phyloP scores from a whole-genome alignment of 2,113 vertebrate genomes.

The Antechinus stuartii region DNA sequence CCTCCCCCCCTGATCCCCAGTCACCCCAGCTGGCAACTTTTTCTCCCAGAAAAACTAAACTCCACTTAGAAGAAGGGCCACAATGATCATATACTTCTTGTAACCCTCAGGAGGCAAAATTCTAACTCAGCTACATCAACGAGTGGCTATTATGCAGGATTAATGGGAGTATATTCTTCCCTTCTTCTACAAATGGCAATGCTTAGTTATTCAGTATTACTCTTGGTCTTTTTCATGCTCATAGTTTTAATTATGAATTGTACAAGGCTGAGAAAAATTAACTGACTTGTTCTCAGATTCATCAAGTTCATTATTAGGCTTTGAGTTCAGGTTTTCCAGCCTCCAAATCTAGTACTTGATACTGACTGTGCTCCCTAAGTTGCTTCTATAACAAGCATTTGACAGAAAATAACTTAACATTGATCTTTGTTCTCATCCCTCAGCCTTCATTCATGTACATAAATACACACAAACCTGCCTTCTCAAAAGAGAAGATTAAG shows the following conservation, averaged over 20 bases:
- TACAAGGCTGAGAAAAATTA: not conserved
- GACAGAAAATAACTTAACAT: too few relatives aligned
- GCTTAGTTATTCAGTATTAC: not conserved
- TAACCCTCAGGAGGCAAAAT: not conserved
- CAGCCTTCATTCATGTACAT: too few relatives aligned
- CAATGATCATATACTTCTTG: slow-evolving; percentile 13
- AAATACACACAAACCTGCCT: too few relatives aligned
- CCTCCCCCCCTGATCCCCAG: not conserved
- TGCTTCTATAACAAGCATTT: too few relatives aligned
- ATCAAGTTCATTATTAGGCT: not conserved
- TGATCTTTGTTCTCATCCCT: too few relatives aligned
- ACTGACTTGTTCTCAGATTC: not conserved
- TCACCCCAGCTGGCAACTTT: not conserved
- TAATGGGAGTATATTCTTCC: not conserved
- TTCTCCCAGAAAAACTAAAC: slow-evolving; percentile 39
- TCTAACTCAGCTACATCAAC: not conserved
- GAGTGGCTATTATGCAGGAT: not conserved
- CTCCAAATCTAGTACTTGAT: not conserved
- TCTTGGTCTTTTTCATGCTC: not conserved
- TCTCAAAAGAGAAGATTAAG: not conserved
- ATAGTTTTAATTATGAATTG: not conserved
- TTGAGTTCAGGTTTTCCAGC: too few relatives aligned
- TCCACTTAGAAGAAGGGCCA: not conserved
- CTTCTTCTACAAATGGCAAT: not conserved
- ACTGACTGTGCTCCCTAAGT: not conserved